These are phyloP conservation scores for Acronicta alni DNA, from an alignment of 2,888 invertebrate species.

Conservation along the genomic window DNA sequence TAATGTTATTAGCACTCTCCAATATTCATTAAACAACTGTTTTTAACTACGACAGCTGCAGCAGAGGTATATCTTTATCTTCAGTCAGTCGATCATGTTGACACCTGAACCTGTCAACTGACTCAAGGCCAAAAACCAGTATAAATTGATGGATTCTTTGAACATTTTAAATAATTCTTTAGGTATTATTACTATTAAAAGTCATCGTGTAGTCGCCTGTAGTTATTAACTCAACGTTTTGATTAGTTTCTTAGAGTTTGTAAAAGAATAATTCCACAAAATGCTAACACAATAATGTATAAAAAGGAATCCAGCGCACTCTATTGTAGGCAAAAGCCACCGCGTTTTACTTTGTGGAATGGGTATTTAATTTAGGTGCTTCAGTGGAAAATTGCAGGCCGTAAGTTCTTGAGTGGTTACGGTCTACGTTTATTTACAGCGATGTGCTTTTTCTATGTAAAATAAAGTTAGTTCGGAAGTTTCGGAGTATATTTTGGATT, in stretches of 20 bases:
- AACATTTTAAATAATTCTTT: no score
- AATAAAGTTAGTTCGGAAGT: background rate
- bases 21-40: no score
- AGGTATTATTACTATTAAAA: no score
- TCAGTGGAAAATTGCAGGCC: slow-evolving; percentile 24
- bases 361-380: slow-evolving; percentile 22
- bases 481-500: background rate
- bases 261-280: background rate
- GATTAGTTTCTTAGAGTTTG: background rate
- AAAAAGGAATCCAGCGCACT: background rate
- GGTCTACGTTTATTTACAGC: slow-evolving; percentile 11
- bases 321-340: background rate
- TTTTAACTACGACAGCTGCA: no score
- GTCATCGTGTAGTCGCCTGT: no score
- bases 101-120: no score
- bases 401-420: slow-evolving; percentile 21
- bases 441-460: background rate
- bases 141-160: no score
- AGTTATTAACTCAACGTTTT: background rate
- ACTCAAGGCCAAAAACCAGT: no score
- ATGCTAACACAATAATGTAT: background rate
- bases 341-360: slow-evolving; percentile 11
- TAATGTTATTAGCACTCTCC: no score
- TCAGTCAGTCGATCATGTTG: no score
- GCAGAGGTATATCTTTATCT: no score